Base-by-base conservation (phyloP, 2,113 vertebrate genomes). In the Upupa epops region DNA sequence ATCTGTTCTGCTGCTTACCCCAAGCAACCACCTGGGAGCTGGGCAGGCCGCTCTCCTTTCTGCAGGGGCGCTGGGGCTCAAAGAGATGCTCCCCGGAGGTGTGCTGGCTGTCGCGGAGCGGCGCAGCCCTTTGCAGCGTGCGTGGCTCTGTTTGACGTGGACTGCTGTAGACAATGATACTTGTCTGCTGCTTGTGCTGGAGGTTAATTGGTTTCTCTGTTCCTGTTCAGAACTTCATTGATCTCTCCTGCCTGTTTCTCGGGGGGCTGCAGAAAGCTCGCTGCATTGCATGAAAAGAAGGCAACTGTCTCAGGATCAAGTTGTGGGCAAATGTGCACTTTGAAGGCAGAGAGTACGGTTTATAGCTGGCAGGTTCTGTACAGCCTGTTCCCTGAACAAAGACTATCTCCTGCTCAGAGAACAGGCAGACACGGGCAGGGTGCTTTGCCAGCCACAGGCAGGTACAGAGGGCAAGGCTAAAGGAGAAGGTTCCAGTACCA, bases 131-230 rank as follows among this genome's bases (percentile, higher is more conserved):
- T 81, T 34, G 40, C 60, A 56, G 0, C 6, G 5, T 24, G 20
- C 10, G 1, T 13, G 14, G 11, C 74, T 89, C 63, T 73, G 65
- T 32, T 26, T 6, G 19, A 31, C 26, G 6, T 0, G 1, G 51
- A 37, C 45, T 25, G 60, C 20, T 13, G 64, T 59, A 34, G 25
- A 24, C 68, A 42, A 6, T 19, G 18, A 19, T 24, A 9, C 17
- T 72, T 18, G 80, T 16, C 51, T 51, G 0, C 17, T 59, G 2
- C 46, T 37, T 4, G 0, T 3, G 3, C 46, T 61, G 52, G 13
- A 61, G 29, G 10, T 83, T 80, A 36, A 61, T 81, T 48, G 29
- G 8, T 36, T 83, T 86, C 68, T 72, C 16, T 76, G 9, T 65
- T 69, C 21, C 32, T 60, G 5, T 8, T 72, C 60, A 19, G 52